A percentile compares a stretch with the other conserved stretches of the same genome.
Evolutionary conservation across 2,888 invertebrate species (phyloP).

Genomic region (Anorthoa munda): DNA sequence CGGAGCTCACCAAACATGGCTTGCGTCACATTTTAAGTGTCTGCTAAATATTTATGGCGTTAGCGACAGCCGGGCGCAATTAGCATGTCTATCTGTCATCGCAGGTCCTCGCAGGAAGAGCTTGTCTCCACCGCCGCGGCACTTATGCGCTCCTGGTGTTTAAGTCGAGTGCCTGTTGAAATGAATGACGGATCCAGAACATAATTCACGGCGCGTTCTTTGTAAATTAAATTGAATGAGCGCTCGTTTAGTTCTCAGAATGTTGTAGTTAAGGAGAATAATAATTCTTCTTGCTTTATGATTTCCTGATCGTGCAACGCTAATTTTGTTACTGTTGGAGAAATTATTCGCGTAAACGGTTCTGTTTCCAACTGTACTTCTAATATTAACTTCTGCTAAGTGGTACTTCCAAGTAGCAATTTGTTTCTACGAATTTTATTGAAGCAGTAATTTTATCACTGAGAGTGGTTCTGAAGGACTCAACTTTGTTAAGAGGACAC

Average conservation of each 20-base stretch:
- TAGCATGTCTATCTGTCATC: slow-evolving; percentile 71
- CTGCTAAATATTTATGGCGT: slow-evolving; percentile 70
- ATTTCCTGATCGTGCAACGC: slow-evolving; percentile 57
- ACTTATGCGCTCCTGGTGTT: slow-evolving; percentile 65
- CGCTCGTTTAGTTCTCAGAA: slow-evolving; percentile 58
- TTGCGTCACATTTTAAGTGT: slow-evolving; percentile 63
- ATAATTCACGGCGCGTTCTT: slow-evolving; percentile 61
- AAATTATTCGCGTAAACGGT: slow-evolving; percentile 38
- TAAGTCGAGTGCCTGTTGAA: slow-evolving; percentile 63
- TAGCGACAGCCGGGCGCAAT: slow-evolving; percentile 66
- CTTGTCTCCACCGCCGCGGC: slow-evolving; percentile 47
- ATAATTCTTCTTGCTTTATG: slow-evolving; percentile 58
- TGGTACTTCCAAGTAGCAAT: slow-evolving; percentile 17
- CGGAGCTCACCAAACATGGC: slow-evolving; percentile 37
- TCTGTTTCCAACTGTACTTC: slow-evolving; percentile 39
- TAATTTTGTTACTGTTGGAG: slow-evolving; percentile 50
- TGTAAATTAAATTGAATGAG: slow-evolving; percentile 56
- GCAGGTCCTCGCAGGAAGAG: slow-evolving; percentile 60
- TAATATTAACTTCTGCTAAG: slow-evolving; percentile 35
- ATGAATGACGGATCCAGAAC: slow-evolving; percentile 60
- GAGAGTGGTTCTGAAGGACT: slow-evolving; percentile 2
- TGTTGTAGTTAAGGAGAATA: slow-evolving; percentile 40
- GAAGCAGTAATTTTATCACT: neutral
- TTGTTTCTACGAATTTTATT: slow-evolving; percentile 16
- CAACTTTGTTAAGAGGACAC: neutral